phyloP scores from a whole-genome alignment of 2,888 invertebrate genomes.

The Rhamphomyia laevipes region DNA sequence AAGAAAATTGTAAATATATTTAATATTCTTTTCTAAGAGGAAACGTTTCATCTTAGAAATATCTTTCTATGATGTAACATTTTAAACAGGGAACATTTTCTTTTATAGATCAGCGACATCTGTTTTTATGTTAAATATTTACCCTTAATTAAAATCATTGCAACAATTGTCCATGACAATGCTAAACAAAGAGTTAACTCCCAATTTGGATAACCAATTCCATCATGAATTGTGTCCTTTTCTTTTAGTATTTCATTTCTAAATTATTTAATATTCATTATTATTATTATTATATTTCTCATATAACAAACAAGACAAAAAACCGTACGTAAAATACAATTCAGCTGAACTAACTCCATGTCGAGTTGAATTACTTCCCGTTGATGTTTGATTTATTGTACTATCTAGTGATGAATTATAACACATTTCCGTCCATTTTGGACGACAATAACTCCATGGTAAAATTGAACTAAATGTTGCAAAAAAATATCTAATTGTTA shows the following conservation, averaged over 20 bases:
- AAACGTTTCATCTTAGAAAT: not conserved
- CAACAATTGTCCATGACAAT: slow-evolving; percentile 43
- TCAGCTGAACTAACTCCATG: slow-evolving; percentile 33
- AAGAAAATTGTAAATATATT: not conserved
- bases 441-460: slow-evolving; percentile 50
- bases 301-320: not conserved
- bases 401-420: slow-evolving; percentile 22
- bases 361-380: not conserved
- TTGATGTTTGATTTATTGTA: not conserved
- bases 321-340: slow-evolving; percentile 36
- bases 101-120: not conserved
- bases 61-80: no score
- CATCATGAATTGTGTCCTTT: slow-evolving; percentile 40
- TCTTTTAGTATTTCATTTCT: slow-evolving; percentile 43
- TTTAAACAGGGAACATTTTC: not conserved
- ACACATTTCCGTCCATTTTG: slow-evolving; percentile 40
- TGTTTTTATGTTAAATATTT: slow-evolving; percentile 13
- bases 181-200: slow-evolving; percentile 41
- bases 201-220: slow-evolving; percentile 46
- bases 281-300: no score
- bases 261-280: slow-evolving; percentile 5
- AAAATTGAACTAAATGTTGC: slow-evolving; percentile 47
- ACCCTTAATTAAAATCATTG: slow-evolving; percentile 41
- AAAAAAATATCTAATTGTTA: slow-evolving; percentile 50
- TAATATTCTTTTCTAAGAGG: not conserved